These are phyloP conservation scores for Sepiola atlantica DNA, from an alignment of 2,888 invertebrate genomes.

Conservation along the genomic window DNA sequence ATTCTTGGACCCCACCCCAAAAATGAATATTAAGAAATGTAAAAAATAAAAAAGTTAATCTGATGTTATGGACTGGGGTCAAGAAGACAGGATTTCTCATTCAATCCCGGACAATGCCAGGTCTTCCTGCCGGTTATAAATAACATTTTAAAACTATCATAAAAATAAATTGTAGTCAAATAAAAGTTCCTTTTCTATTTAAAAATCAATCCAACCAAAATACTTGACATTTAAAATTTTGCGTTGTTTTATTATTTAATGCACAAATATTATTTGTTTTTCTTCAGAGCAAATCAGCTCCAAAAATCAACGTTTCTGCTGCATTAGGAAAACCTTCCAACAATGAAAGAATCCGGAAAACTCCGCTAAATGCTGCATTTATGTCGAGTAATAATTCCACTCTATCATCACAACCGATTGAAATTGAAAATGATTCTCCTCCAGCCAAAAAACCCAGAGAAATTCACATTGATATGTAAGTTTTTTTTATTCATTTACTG, in stretches of 20 bases:
- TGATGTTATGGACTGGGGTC: too few relatives aligned
- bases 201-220: neutral
- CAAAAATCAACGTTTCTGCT: neutral
- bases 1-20: too few relatives aligned
- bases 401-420: neutral
- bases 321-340: neutral
- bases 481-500: neutral
- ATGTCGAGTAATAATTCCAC: neutral
- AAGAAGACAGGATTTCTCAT: too few relatives aligned
- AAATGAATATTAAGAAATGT: too few relatives aligned
- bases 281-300: neutral
- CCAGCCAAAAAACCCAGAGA: neutral
- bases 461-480: neutral
- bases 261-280: too few relatives aligned
- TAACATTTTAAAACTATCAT: too few relatives aligned
- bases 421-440: neutral
- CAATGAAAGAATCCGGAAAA: neutral
- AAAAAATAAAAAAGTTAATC: too few relatives aligned
- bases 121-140: too few relatives aligned
- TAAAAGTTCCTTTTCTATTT: too few relatives aligned
- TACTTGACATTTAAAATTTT: neutral
- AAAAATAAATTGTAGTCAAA: too few relatives aligned
- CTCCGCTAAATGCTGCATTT: neutral
- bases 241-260: neutral
- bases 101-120: too few relatives aligned